These are phyloP conservation scores for Tetropium fuscum DNA, from an alignment of 2,888 invertebrate species.

Conservation along the genomic window DNA sequence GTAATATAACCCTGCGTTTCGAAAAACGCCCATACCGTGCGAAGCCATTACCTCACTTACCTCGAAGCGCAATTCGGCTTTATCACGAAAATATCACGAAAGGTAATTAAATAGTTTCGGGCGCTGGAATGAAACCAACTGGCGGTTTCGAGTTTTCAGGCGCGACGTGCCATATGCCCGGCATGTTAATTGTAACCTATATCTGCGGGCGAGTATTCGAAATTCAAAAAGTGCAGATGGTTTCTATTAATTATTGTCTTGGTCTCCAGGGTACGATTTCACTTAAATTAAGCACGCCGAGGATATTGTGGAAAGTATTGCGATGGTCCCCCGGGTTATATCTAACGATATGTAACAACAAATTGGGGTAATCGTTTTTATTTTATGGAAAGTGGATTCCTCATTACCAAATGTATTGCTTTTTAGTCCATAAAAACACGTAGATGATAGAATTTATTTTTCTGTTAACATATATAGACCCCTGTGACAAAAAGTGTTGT, in stretches of 20 bases:
- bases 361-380: background rate
- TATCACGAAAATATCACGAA: constrained; percentile 13
- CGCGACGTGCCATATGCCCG: constrained; percentile 29
- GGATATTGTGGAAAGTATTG: background rate
- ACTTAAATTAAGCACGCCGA: constrained; percentile 5
- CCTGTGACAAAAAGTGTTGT: too few relatives aligned
- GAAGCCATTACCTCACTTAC: background rate
- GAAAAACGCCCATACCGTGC: background rate
- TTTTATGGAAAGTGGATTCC: too few relatives aligned
- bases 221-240: constrained; percentile 28
- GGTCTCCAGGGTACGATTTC: constrained; percentile 7
- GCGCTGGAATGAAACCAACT: constrained; percentile 8
- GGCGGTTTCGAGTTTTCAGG: constrained; percentile 8
- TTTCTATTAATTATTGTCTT: constrained; percentile 22
- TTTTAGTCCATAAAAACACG: too few relatives aligned
- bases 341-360: background rate
- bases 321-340: background rate
- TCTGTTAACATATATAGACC: too few relatives aligned
- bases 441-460: too few relatives aligned
- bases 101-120: constrained; percentile 11
- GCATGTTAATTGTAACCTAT: constrained; percentile 29
- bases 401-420: too few relatives aligned
- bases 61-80: background rate
- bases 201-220: constrained; percentile 27
- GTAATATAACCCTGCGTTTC: background rate